Base-by-base conservation (phyloP, 2,113 vertebrate species). In the Psephotus haematonotus region DNA sequence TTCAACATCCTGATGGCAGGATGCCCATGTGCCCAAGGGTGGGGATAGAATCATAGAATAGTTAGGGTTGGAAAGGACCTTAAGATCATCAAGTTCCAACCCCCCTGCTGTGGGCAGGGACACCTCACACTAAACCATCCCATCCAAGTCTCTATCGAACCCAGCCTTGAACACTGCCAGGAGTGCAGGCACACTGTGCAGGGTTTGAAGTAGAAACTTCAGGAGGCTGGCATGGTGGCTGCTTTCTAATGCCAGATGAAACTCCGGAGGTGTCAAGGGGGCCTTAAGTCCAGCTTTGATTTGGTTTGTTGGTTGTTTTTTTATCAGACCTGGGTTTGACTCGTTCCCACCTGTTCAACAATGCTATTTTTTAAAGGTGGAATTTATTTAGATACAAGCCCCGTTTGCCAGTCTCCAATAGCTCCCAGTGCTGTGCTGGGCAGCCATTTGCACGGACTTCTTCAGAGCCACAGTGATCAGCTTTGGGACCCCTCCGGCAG, bases 381-480 rank as follows among this genome's bases (percentile, higher is more conserved):
- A 64, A 28, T 68, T 90, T 55, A 27, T 88, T 86, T 86, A 19
- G 23, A 33, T 50, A 7, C 1, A 65, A 70, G 60, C 59, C 0
- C 3, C 1, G 1, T 39, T 62, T 55, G 46, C 41, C 55, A 57
- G 53, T 83, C 47, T 92, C 60, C 1, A 0, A 2, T 17, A 68
- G 43, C 60, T 86, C 18, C 49, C 33, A 71, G n/a, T 18, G 33
- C 65, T 0, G 0, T 55, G 60, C 46, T 0, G 0, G 55, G 35
- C 47, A 88, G 70, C 49, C 13, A 1, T 77, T 69, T 68, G 53
- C 53, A 67, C 55, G 44, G 5, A 28, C 16, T 62, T 82, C 23
- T 47, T 81, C 65, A 87, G 87, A 67, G 33, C 25, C 44, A 49
- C 33, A 19, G 53, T 35, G 1, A 0, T 83, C 63, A 80, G 59